Evolutionary conservation across 1,140 invertebrate species (phyloP).

Genomic region (Tetramorium simillimum): DNA sequence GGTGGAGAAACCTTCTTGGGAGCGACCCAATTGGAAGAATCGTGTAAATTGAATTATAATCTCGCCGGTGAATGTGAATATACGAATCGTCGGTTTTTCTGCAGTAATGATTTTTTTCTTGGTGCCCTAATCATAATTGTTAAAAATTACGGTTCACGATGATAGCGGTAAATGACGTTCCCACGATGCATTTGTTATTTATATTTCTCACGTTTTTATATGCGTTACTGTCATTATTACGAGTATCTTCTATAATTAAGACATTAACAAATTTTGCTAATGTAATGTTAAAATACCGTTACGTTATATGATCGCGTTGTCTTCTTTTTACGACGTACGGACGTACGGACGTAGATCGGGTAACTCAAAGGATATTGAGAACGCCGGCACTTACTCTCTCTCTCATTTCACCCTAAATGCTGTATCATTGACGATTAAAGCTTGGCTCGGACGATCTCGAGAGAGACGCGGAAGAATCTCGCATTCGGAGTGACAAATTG

Average conservation of each 20-base stretch:
- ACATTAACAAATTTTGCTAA: not conserved
- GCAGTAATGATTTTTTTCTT: not conserved
- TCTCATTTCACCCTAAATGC: not conserved
- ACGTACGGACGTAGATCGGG: not conserved
- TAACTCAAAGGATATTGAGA: conserved; percentile 1
- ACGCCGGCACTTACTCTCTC: not conserved
- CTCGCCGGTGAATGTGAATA: not conserved
- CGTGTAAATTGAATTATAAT: not conserved
- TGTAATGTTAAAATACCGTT: not conserved
- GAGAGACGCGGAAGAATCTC: not conserved
- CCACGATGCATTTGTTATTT: not conserved
- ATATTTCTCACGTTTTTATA: not conserved
- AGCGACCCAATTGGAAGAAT: not conserved
- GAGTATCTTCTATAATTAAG: not conserved
- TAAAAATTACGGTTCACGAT: not conserved
- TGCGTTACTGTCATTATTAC: not conserved
- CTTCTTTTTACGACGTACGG: not conserved
- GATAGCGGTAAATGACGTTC: not conserved
- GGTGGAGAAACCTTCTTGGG: not conserved
- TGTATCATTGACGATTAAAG: not conserved
- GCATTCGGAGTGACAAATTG: not conserved
- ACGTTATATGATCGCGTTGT: not conserved
- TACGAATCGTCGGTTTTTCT: not conserved
- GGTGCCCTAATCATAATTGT: not conserved
- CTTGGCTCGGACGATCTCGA: not conserved